Base-by-base conservation (phyloP, 2,888 invertebrate species). In the Cecidostiba fungosa region DNA sequence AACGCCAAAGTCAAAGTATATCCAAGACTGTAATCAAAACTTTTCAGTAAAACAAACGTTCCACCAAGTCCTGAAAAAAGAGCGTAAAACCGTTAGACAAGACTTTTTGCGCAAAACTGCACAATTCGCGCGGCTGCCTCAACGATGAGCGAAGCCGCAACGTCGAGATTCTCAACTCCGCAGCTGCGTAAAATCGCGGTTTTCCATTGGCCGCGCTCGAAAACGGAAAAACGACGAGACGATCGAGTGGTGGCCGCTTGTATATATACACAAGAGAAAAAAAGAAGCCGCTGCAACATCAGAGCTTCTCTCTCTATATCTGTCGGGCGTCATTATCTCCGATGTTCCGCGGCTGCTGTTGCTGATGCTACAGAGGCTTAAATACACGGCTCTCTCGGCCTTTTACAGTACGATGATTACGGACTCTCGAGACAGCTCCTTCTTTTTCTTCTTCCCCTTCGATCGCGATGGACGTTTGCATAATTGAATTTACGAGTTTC, bases 401-500 rank as follows among this genome's bases (percentile, higher is more conserved):
- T 59, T 77, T 85, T 73, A 77, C 72, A 50, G 81, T 39, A 66
- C 77, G 62, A 73, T 66, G 77, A 82, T 82, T 82, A 85, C 39
- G 26, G 43, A 77, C 26, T 66, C 77, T 66, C 77, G 70, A 50
- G 50, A 70, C 77, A 83, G 32, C 39, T 70, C 14, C n/a, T 59
- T 62, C n/a, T 43, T 59, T 77, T 81, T 69, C 19, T 47, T 47
- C 5, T 39, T n/a, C 74, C 5, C 76, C 62, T 72, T 80, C 70
- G 47, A 32, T 78, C 59, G 43, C 70, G 62, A 86, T 80, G 36
- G 79, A 79, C 83, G 77, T 77, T 86, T 86, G 83, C 83, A 86
- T 86, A 86, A 86, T 86, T 86, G 77, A 85, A 82, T 80, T 86
- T 86, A 80, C 77, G 80, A 83, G 83, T 50, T 72, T 72, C 62